Evolutionary conservation across 1,140 invertebrate species (phyloP).

Genomic region (Bombus haemorrhoidalis): DNA sequence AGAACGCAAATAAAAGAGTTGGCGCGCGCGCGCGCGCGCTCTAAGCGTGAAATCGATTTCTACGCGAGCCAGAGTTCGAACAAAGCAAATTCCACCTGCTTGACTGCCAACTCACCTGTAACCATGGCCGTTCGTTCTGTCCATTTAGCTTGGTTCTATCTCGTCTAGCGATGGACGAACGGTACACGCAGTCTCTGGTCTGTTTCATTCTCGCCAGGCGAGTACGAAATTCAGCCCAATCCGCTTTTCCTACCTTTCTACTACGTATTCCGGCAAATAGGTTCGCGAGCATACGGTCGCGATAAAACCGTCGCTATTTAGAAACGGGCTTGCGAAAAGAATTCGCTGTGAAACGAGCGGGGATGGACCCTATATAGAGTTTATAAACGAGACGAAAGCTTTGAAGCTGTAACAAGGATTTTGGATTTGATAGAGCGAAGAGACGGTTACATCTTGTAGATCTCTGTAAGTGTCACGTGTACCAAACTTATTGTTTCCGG

Average conservation of each 20-base stretch:
- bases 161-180: constrained; percentile 25
- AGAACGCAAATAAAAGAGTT: constrained; percentile 27
- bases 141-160: constrained; percentile 37
- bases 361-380: no score
- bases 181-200: constrained; percentile 27
- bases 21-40: background rate
- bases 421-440: background rate
- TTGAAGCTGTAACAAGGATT: background rate
- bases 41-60: constrained; percentile 38
- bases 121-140: constrained; percentile 18
- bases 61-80: background rate
- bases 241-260: constrained; percentile 42
- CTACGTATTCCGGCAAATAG: constrained; percentile 23
- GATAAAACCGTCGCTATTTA: constrained; percentile 39
- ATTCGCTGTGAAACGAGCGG: no score
- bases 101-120: constrained; percentile 13
- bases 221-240: background rate
- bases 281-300: constrained; percentile 20
- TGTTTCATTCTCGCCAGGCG: constrained; percentile 52
- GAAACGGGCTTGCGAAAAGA: background rate
- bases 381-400: background rate
- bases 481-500: background rate
- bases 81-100: constrained; percentile 21
- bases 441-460: no score
- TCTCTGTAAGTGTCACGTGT: background rate